phyloP scores from a whole-genome alignment of 2,113 vertebrate genomes.

The Mesembrinibis cayennensis region DNA sequence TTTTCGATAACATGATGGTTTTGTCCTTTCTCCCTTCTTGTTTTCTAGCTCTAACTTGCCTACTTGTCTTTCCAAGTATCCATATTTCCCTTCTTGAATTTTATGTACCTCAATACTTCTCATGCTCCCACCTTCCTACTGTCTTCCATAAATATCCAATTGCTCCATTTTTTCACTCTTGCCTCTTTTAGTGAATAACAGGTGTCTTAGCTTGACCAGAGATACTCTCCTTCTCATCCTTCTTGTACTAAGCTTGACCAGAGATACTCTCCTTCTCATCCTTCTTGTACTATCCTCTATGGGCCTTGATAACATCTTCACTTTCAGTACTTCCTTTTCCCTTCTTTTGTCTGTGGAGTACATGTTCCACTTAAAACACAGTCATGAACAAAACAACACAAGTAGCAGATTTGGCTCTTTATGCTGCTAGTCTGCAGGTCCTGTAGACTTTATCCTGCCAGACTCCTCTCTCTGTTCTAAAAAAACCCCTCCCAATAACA shows the following conservation, averaged over 20 bases:
- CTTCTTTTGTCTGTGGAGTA: background rate
- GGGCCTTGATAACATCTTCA: background rate
- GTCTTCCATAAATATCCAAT: background rate
- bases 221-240: background rate
- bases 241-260: background rate
- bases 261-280: background rate
- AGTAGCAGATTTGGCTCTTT: background rate
- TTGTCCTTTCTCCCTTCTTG: background rate
- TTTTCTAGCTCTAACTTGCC: background rate
- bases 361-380: background rate
- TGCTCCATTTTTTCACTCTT: background rate
- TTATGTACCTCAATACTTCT: background rate
- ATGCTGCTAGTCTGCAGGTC: background rate
- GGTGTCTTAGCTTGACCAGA: background rate
- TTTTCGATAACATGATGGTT: background rate
- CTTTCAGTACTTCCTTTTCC: background rate
- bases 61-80: background rate
- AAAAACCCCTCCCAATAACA: background rate
- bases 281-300: background rate
- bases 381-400: background rate
- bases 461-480: background rate
- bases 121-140: background rate
- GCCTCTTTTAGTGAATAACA: background rate
- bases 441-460: background rate
- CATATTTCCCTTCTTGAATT: background rate